Evolutionary conservation across 1,140 invertebrate species (phyloP).

Genomic region (Psix sp.): DNA sequence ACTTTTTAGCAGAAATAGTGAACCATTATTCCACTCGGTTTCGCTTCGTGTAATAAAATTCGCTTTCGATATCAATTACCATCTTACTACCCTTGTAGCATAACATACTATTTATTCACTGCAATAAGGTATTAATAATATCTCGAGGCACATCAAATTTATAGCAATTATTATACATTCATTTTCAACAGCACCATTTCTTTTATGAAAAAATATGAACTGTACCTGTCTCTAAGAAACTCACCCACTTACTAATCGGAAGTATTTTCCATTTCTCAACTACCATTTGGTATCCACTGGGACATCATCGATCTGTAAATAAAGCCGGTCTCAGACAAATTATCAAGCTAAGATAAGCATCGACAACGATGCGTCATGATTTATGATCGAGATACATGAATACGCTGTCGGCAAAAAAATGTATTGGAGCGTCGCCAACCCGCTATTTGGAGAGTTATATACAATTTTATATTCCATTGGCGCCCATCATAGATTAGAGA

Average conservation of each 20-base stretch:
- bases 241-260: conserved; percentile 55
- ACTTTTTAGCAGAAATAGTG: no score
- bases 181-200: no score
- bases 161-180: no score
- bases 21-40: no score
- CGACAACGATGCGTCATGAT: conserved; percentile 53
- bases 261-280: conserved; percentile 54
- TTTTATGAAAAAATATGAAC: no score
- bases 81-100: no score
- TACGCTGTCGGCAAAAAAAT: conserved; percentile 33
- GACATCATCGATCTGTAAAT: conserved; percentile 63
- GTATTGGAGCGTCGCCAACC: conserved; percentile 33
- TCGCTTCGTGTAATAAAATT: no score
- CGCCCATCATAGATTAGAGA: neutral
- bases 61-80: no score
- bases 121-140: no score
- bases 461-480: conserved; percentile 25
- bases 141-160: no score
- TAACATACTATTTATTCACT: no score
- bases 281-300: conserved; percentile 23
- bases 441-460: conserved; percentile 19
- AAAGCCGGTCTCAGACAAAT: conserved; percentile 56
- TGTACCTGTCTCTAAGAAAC: no score
- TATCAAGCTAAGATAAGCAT: conserved; percentile 55
- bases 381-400: conserved; percentile 49